phyloP scores from a whole-genome alignment of 2,888 invertebrate species.

The Drosophila seclusa region DNA sequence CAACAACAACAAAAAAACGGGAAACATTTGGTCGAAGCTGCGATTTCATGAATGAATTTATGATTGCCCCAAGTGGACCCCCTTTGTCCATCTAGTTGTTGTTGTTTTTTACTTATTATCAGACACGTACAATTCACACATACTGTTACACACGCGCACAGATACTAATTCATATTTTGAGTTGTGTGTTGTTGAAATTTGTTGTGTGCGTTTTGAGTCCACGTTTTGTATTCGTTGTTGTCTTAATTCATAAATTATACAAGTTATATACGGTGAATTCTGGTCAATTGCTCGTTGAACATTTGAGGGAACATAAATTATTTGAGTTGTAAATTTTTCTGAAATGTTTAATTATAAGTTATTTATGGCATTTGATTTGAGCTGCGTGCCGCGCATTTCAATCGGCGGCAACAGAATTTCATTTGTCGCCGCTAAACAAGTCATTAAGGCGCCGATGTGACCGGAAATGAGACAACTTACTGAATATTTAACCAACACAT shows the following conservation, averaged over 20 bases:
- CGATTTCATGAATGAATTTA: conserved; percentile 78
- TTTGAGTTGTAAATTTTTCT: conserved; percentile 66
- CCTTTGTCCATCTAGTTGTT: conserved; percentile 7
- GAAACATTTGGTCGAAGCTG: conserved; percentile 29
- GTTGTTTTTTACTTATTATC: conserved; percentile 49
- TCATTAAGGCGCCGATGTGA: conserved; percentile 54
- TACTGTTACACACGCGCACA: conserved; percentile 11
- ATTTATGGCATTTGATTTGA: conserved; percentile 72
- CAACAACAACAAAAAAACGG: conserved; percentile 1
- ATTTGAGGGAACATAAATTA: conserved; percentile 68
- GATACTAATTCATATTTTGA: conserved; percentile 15
- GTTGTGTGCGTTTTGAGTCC: conserved; percentile 13
- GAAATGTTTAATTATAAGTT: conserved; percentile 70
- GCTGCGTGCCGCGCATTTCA: conserved; percentile 58
- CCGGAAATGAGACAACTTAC: conserved; percentile 46
- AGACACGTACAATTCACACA: conserved; percentile 30
- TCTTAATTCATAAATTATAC: conserved; percentile 68
- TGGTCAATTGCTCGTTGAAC: conserved; percentile 72
- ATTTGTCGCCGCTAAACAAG: conserved; percentile 45
- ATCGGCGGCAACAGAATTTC: conserved; percentile 24
- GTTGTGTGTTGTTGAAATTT: conserved; percentile 53
- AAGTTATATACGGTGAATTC: conserved; percentile 27
- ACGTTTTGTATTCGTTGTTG: conserved; percentile 26
- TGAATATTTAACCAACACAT: conserved; percentile 14
- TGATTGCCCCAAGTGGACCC: conserved; percentile 47